phyloP scores from a whole-genome alignment of 2,113 vertebrate species.

The Tachysurus fulvidraco region DNA sequence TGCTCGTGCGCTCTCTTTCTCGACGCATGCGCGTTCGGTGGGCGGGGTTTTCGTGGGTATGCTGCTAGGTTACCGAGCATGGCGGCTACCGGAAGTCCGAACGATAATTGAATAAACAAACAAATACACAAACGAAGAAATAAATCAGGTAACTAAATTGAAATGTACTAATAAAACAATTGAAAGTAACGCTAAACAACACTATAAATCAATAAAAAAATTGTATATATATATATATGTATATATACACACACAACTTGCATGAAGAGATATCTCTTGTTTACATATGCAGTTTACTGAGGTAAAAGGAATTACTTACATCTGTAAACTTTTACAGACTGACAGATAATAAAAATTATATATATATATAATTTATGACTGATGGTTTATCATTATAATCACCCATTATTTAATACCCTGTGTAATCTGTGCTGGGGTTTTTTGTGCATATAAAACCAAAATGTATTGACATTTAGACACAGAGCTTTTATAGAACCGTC shows the following conservation, averaged over 20 bases:
- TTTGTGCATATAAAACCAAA: background rate
- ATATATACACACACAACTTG: no score
- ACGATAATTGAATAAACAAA: background rate
- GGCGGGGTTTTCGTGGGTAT: background rate
- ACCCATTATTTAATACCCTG: background rate
- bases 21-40: background rate
- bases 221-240: no score
- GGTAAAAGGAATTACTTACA: no score
- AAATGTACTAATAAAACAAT: background rate
- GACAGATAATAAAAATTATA: no score
- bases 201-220: background rate
- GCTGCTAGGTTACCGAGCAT: background rate
- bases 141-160: no score
- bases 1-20: no score
- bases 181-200: background rate
- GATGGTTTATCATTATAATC: background rate
- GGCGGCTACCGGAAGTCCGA: background rate
- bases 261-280: no score
- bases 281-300: no score
- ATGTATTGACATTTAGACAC: background rate
- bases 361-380: background rate
- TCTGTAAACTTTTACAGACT: background rate
- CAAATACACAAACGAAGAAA: no score
- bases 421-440: background rate
- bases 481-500: no score